Conservation (phyloP, 2,888 invertebrate species). For the Dynastes maya region DNA sequence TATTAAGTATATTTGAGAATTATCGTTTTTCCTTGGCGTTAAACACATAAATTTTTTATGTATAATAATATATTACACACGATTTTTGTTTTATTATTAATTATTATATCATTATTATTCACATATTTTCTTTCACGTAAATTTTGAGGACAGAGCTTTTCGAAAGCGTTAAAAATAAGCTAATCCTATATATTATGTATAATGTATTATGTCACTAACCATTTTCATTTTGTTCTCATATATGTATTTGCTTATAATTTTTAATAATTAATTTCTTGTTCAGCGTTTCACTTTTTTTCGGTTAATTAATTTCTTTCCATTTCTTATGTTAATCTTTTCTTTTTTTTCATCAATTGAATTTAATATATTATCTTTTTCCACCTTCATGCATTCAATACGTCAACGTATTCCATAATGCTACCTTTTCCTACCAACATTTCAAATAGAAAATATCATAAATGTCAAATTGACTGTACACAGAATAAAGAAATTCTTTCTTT, state of each 20-base stretch:
- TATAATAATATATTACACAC: constrained; percentile 55
- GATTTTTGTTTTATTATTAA: constrained; percentile 40
- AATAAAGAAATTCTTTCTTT: too few species aligned
- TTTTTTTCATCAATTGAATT: not conserved
- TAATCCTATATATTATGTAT: constrained; percentile 15
- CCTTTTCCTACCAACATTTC: too few species aligned
- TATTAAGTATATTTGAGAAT: constrained; percentile 56
- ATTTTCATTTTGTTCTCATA: constrained; percentile 35
- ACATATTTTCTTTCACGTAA: constrained; percentile 35
- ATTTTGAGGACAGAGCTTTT: constrained; percentile 56
- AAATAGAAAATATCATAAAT: too few species aligned
- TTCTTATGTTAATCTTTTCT: not conserved
- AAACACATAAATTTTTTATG: constrained; percentile 56
- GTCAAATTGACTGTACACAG: too few species aligned
- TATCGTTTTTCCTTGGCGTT: constrained; percentile 54
- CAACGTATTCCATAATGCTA: too few species aligned
- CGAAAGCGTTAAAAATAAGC: constrained; percentile 55
- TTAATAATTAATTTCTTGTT: constrained; percentile 22
- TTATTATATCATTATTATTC: constrained; percentile 21
- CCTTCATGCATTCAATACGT: too few species aligned
- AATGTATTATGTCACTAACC: constrained; percentile 54
- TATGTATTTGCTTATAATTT: constrained; percentile 38
- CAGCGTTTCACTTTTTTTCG: constrained; percentile 7
- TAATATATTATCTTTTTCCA: too few species aligned
- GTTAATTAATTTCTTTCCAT: not conserved